Conservation (phyloP, 1,140 invertebrate genomes). For the Drosophila mayri region DNA sequence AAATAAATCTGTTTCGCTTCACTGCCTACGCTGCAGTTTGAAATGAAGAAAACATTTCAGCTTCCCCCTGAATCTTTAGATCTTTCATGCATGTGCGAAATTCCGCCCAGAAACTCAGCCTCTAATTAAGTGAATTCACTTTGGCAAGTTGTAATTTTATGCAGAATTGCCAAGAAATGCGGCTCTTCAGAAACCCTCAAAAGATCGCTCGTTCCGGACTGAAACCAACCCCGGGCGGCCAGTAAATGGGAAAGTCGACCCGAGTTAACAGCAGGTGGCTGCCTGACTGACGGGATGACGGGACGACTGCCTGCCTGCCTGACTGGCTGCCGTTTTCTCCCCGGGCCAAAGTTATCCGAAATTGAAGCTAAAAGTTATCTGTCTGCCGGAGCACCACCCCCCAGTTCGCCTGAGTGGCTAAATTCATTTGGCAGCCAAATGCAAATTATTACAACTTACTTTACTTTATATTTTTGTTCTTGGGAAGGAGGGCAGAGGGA, state of each 20-base stretch:
- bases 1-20: not conserved
- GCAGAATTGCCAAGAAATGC: constrained; percentile 23
- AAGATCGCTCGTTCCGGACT: constrained; percentile 13
- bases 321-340: constrained; percentile 13
- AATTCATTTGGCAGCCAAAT: constrained; percentile 81
- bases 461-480: constrained; percentile 56
- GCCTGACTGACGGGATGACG: constrained; percentile 4
- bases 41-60: constrained; percentile 8
- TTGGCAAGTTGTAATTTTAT: constrained; percentile 28
- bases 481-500: constrained; percentile 14
- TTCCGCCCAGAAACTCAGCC: constrained; percentile 19
- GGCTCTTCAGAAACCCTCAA: constrained; percentile 27
- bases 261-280: constrained; percentile 72
- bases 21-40: not conserved
- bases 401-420: constrained; percentile 67
- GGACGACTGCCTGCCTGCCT: constrained; percentile 1
- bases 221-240: constrained; percentile 32
- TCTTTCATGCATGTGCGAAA: constrained; percentile 34
- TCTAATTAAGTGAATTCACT: constrained; percentile 39
- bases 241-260: constrained; percentile 52
- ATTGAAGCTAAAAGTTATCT: constrained; percentile 80
- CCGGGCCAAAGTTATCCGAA: constrained; percentile 62
- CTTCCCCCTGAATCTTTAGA: constrained; percentile 18
- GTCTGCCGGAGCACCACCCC: constrained; percentile 32
- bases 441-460: constrained; percentile 83